Evolutionary conservation across 2,797 vertebrate genomes (phyloP), one percentile per base, ranked within the genome.

Genomic region (Malurus leucopterus): DNA sequence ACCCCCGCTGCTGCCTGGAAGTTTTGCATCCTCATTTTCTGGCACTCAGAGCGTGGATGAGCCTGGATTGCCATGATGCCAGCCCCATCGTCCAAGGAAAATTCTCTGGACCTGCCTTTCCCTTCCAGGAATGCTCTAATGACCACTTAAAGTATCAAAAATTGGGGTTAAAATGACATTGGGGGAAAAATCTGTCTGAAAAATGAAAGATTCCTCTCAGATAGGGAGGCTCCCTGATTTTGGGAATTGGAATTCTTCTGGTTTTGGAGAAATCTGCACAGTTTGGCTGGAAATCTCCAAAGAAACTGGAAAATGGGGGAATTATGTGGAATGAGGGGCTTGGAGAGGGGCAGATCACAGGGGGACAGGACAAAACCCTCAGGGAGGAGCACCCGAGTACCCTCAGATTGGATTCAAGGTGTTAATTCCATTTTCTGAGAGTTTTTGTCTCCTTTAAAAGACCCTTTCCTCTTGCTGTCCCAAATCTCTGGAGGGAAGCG

Each of bases 151-250:
- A 81, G 41, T 7, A 30, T 13, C 19, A 50, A 63, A 38, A 22
- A 40, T 7, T 0, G 1, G 19, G 9, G 41, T 36, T 63, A 36
- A 65, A 89, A 46, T 16, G 4, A 17, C 41, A 34, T 2, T 23
- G 30, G 19, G 20, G 46, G 58, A 46, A 53, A 78, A 88, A 36
- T 9, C n/a, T 19, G 15, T 3, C 26, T 51, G 47, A 20, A 7
- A 73, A 36, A 58, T 0, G 2, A 10, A 71, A 43, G 27, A 30
- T 50, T 24, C 13, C 4, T 24, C 36, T 44, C 0, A 0, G 27
- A 14, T 4, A 32, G 13, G 27, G 29, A 7, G 4, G 11, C 0
- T 46, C 6, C 36, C 8, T 4, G 6, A 24, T n/a, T 73, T 32
- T 1, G 2, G 30, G 50, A 54, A 62, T 14, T 3, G 0, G 51